Base-by-base conservation (phyloP, 2,113 vertebrate species). In the Gallinago jamesoni region DNA sequence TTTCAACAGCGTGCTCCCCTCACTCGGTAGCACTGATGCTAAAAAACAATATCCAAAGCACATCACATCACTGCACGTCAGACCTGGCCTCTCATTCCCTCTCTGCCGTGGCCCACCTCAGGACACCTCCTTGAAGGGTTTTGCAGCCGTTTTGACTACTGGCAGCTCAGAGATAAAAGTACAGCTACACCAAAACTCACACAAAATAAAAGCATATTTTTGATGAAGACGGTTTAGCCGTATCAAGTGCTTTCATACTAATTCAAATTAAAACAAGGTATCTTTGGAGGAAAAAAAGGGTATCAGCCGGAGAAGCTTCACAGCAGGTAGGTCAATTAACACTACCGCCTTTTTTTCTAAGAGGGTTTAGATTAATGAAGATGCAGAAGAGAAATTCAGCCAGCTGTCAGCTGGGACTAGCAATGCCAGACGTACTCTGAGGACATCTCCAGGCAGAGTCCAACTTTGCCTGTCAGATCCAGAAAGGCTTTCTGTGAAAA, bases 41-140 rank as follows among this genome's bases (percentile, higher is more conserved):
- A 28, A 66, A 90, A 55, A 20, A 1, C 13, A 25, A 9, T 48
- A 70, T 57, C 14, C 50, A 81, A 75, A 90, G n/a, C 59, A 28
- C 0, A 0, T 25, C 0, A 0, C 6, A 33, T 8, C 18, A 12
- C 2, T 2, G 14, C 21, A 4, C 10, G 13, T n/a, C 31, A 43
- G 63, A 74, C 30, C 18, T 10, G 21, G 59, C 47, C 57, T 68
- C 57, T 52, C 37, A 4, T 24, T 62, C 18, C 50, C 23, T 20
- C 50, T 53, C 37, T 73, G 66, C n/a, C 45, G 41, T 39, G 28
- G 45, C 45, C 76, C 72, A 45, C 56, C 39, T 84, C 64, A 74
- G 62, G n/a, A 45, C 37, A 77, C 18, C 31, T 79, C 43, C 39
- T 24, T 7, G 0, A 84, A 48, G 22, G 1, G 4, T 8, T 41